Conservation (phyloP, 2,113 vertebrate genomes). For the Caranx melampygus region DNA sequence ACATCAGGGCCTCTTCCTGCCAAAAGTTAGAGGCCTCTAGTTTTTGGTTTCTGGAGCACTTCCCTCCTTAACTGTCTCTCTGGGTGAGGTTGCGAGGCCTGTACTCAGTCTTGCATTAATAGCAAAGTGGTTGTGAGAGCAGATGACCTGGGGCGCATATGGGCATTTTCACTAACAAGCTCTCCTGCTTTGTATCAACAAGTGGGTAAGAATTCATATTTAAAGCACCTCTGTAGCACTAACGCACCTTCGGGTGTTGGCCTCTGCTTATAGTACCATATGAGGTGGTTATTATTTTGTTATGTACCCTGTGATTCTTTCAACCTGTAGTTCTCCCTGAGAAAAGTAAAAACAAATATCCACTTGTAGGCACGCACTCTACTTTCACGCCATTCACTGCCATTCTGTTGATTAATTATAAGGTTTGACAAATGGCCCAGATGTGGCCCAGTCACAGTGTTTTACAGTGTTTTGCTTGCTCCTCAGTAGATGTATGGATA, state of each 20-base stretch:
- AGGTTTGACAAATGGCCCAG: background rate
- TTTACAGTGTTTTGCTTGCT: background rate
- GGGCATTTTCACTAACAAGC: background rate
- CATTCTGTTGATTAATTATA: background rate
- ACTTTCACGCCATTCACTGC: background rate
- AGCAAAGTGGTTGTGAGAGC: background rate
- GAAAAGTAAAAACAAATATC: background rate
- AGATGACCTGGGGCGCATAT: background rate
- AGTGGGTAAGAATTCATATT: background rate
- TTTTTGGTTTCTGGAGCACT: background rate
- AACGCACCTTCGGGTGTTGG: background rate
- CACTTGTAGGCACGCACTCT: background rate
- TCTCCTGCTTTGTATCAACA: background rate
- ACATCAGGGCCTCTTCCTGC: conserved; percentile 5
- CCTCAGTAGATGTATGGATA: background rate
- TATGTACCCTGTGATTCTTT: background rate
- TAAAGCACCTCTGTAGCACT: background rate
- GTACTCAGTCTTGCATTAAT: background rate
- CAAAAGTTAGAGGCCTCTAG: conserved; percentile 16
- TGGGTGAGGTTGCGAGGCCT: conserved; percentile 6
- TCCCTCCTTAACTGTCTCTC: background rate
- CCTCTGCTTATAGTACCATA: background rate
- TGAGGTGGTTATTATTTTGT: background rate
- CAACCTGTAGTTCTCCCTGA: background rate
- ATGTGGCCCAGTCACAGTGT: background rate